These are phyloP conservation scores for Limnephilus rhombicus DNA, from an alignment of 2,888 invertebrate genomes.

Conservation along the genomic window DNA sequence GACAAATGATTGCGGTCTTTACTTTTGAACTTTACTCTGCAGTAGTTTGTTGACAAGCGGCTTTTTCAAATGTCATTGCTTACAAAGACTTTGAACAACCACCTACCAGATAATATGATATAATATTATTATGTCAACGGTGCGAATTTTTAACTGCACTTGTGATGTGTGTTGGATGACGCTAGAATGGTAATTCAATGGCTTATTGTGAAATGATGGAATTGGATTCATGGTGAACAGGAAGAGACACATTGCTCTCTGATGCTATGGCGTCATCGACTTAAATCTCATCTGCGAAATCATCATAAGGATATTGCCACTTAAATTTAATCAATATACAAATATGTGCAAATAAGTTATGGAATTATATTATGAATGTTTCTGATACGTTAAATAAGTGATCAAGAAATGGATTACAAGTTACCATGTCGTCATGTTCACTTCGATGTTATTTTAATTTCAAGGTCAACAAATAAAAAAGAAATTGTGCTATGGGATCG, in stretches of 20 bases:
- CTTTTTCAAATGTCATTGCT: not conserved
- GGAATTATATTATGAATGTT: not conserved
- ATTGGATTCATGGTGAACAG: not conserved
- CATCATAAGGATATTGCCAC: not conserved
- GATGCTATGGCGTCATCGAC: not conserved
- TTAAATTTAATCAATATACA: not conserved
- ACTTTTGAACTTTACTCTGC: not conserved
- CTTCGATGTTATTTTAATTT: no score
- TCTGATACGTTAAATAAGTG: not conserved
- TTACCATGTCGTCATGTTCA: no score
- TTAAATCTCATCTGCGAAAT: not conserved
- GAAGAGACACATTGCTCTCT: not conserved
- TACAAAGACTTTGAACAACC: not conserved
- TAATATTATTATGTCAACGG: not conserved
- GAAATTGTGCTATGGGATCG: not conserved
- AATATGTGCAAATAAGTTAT: not conserved
- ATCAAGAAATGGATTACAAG: not conserved
- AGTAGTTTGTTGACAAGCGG: not conserved
- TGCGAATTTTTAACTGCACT: not conserved
- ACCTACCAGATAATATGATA: not conserved
- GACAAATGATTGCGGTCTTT: not conserved
- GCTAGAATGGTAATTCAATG: not conserved
- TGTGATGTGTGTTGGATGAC: not conserved
- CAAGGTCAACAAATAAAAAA: no score
- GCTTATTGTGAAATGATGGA: not conserved